Conservation (phyloP, 23 tunicate genomes). For the Corella eumyota region DNA sequence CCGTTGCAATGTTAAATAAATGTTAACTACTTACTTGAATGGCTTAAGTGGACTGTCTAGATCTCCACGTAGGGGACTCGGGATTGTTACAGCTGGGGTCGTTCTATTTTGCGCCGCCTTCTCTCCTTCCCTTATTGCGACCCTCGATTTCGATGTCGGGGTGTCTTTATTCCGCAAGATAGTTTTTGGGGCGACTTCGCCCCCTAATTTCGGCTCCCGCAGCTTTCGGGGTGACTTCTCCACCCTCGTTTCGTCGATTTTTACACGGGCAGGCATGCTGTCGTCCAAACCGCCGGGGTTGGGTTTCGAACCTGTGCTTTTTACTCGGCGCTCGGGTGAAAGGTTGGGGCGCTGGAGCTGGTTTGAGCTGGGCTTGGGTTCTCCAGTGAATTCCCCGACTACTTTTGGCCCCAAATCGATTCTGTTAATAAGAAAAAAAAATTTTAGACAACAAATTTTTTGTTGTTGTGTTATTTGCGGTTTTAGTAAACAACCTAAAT, state of each 20-base stretch:
- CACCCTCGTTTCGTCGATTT: conserved; percentile 1
- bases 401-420: conserved; percentile 19
- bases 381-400: too few species aligned
- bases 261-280: not conserved
- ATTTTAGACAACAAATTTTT: too few species aligned
- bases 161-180: conserved; percentile 41
- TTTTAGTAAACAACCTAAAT: too few species aligned
- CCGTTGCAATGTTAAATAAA: too few species aligned
- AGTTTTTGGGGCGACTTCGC: conserved; percentile 21
- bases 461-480: too few species aligned
- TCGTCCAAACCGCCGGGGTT: too few species aligned
- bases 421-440: not conserved
- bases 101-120: conserved; percentile 12
- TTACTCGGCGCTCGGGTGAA: conserved; percentile 3
- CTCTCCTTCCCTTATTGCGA: conserved; percentile 33
- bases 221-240: conserved; percentile 4
- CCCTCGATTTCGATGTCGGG: conserved; percentile 35
- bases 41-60: conserved; percentile 81
- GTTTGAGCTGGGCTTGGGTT: conserved; percentile 18
- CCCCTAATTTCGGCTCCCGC: conserved; percentile 4
- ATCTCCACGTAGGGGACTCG: conserved; percentile 63
- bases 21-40: conserved; percentile 35
- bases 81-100: conserved; percentile 54
- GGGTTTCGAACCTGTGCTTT: not conserved
- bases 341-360: conserved; percentile 12